phyloP scores from a whole-genome alignment of 2,113 vertebrate genomes.

The Vulpes vulpes region DNA sequence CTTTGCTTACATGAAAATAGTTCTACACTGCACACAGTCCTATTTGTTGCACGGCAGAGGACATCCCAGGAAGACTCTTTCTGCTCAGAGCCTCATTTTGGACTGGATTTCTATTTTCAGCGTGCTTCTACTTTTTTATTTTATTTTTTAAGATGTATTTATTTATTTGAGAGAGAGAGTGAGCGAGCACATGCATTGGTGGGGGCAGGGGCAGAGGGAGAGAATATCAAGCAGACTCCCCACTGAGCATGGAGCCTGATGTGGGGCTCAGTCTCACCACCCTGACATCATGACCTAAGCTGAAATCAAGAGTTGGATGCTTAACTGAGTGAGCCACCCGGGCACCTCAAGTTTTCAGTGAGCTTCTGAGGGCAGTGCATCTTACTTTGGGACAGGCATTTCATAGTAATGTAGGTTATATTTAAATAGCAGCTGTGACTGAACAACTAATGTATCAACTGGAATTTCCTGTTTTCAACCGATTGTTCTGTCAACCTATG shows the following conservation, averaged over 20 bases:
- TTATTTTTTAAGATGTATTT: neutral
- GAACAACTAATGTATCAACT: neutral
- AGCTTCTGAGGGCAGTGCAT: neutral
- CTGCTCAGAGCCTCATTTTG: neutral
- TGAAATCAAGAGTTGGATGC: neutral
- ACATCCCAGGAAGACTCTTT: neutral
- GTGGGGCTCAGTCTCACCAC: neutral
- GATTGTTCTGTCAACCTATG: neutral
- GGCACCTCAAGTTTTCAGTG: neutral
- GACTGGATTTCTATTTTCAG: neutral
- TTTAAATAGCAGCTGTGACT: neutral
- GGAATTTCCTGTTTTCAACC: neutral
- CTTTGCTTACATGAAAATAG: neutral
- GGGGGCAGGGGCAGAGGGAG: neutral
- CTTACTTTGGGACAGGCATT: neutral
- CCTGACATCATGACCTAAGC: neutral
- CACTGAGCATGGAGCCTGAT: neutral
- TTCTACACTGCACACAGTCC: neutral
- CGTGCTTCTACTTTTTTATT: neutral
- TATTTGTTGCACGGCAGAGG: neutral
- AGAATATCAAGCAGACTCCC: neutral
- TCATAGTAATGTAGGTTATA: neutral
- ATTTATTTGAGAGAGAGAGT: neutral
- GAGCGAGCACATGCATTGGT: rapidly evolving
- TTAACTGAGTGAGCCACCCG: neutral